Evolutionary conservation across 2,113 vertebrate species (phyloP), one percentile per base, ranked within the genome.

Genomic region (Charadrius vociferus): DNA sequence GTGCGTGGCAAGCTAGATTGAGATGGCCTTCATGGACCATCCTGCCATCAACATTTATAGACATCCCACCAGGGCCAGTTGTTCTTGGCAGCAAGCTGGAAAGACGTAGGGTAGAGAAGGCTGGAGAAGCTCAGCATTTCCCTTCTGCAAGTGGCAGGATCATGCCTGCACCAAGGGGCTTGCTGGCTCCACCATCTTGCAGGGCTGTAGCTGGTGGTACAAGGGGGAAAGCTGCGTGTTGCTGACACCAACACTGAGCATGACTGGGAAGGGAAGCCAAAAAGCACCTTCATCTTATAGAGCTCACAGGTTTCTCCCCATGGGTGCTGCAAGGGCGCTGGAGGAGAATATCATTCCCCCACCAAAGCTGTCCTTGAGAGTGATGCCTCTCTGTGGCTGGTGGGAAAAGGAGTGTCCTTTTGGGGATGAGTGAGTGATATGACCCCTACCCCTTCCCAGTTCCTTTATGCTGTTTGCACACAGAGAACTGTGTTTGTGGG

Each of bases 401-500:
- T 72, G 23, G 9, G 19, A 61, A 62, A 90, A 53, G 7, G 14
- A 62, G 26, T 8, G 7, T 32, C 13, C 3, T 52, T 84, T 34
- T 2, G 1, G 0, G 7, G 3, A 6, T 4, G 14, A 77, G 30
- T 6, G 34, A 4, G 8, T 36, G 7, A 8, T 29, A 30, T 45
- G 37, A 62, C 5, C 16, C 5, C 3, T 39, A 14, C 3, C 1
- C 9, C 14, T 70, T 65, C 23, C 20, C 23, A 62, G 4, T 1
- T 56, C 20, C 30, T 19, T 66, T 59, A 14, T 37, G 9, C 7
- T 62, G 23, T 68, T 30, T 47, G 45, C 18, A 16, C 7, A 43
- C 12, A 0, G 1, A 3, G 29, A 56, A 1, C 0, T 10, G 16
- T 49, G 13, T 45, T 83, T 43, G 14, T 1, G 1, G 49, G 24